Evolutionary conservation across 1,140 invertebrate genomes (phyloP), one percentile per base, ranked within the genome.

Genomic region (Hormaphis cornu): DNA sequence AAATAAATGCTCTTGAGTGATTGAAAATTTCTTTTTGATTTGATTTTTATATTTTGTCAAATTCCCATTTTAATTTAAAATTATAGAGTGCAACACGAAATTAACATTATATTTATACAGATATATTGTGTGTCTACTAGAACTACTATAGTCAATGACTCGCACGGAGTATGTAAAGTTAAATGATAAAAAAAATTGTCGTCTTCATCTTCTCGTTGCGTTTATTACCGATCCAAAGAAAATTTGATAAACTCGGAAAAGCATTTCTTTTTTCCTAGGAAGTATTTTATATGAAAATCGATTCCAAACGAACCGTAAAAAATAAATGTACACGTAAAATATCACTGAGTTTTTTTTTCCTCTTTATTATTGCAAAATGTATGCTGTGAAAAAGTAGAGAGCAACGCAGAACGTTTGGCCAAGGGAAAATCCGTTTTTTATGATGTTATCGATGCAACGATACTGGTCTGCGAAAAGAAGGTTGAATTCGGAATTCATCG

Each of bases 381-480:
- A 1, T n/a, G 10, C 30, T 35, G 3, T 22, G 53, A 58, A 58
- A 59, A 66, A 50, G 50, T 18, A 66, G 44, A 16, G 30, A 44
- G 28, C 26, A 22, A 18, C n/a, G 26, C 30, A 33, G 24, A 20
- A 3, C 12, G 10, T 48, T 66, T 46, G 61, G 61, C 18, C 30
- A 66, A 35, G 35, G 26, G 42, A 35, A 63, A 63, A 46, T 63
- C 59, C 42, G 28, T 66, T 66, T 50, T 66, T 50, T 48, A 61
- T 66, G 61, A 66, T 35, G 26, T 50, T 66, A 66, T 66, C 30
- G 44, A 35, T 50, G 61, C 35, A 33, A 50, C 50, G 61, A 66
- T 28, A 35, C 20, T 8, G 35, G 20, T 35, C 30, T 66, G 12
- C 20, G 22, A 28, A 4, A 14, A 66, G 14, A 10, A 40, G 10